Base-by-base conservation (phyloP, 2,113 vertebrate genomes). In the Cephalopholis sonnerati region DNA sequence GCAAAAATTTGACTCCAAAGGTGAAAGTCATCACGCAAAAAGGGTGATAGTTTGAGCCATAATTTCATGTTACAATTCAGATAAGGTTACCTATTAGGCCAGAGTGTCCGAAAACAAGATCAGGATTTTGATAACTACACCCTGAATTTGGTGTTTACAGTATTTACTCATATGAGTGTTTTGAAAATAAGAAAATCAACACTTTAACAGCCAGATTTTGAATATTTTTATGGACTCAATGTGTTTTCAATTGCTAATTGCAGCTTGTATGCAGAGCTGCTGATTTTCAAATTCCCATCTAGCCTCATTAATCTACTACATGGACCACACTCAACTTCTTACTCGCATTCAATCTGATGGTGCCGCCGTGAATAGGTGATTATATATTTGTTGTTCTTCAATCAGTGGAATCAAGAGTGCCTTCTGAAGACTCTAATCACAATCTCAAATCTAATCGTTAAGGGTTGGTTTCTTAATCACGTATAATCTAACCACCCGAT, bases 391-490 rank as follows among this genome's bases (percentile, higher is more conserved):
- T 75, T 68, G 58, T 74, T 85, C n/a, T 58, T 76, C 36, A 79
- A 68, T 77, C 65, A 80, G 72, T 59, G 65, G 55, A 74, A 74
- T 87, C 61, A 44, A 46, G 80, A 81, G 81, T 82, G 81, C 86
- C 82, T 90, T 87, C 83, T 67, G 44, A 82, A 77, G 82, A 80
- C 80, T 87, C 44, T 69, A 63, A 89, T 90, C 77, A 63, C 53
- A n/a, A 78, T 73, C 44, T 68, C 10, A 48, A 44, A 77, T 78
- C 67, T 44, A 61, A 75, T 82, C 39, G 16, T 78, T 25, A 15
- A 68, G 36, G 66, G 53, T 41, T 63, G 73, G n/a, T 79, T 75
- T 66, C 46, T 79, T 79, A 79, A 85, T 85, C 84, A 77, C 32
- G 2, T 67, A 12, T 69, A 75, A 81, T 71, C 61, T 5, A 73